These are phyloP conservation scores for Armadillidium nasatum DNA, from an alignment of 1,140 invertebrate genomes.

Conservation along the genomic window DNA sequence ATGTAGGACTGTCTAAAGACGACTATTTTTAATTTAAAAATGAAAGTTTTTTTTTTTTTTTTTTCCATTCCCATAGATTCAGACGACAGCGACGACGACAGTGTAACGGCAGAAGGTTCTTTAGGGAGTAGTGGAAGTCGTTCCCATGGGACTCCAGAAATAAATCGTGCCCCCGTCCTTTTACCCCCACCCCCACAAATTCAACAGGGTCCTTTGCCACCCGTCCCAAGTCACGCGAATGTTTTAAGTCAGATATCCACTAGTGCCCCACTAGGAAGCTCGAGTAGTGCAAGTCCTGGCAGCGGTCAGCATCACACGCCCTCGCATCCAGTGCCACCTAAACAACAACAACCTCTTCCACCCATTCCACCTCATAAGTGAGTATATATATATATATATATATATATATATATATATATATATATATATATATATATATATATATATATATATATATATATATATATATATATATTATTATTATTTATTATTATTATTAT, in stretches of 20 bases:
- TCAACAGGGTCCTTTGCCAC: constrained; percentile 39
- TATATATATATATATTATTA: too few relatives aligned
- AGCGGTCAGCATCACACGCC: constrained; percentile 34
- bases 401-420: too few relatives aligned
- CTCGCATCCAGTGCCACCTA: background rate
- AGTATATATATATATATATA: too few relatives aligned
- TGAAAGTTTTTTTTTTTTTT: constrained; percentile 1
- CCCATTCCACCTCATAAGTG: constrained; percentile 43
- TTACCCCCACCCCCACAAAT: constrained; percentile 25
- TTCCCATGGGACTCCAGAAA: constrained; percentile 41
- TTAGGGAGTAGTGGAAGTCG: constrained; percentile 41
- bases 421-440: too few relatives aligned
- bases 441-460: too few relatives aligned
- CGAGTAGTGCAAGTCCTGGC: constrained; percentile 32
- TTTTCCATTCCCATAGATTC: constrained; percentile 33
- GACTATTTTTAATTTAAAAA: background rate
- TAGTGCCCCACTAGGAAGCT: constrained; percentile 29
- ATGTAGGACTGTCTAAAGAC: too few relatives aligned
- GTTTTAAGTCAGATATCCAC: constrained; percentile 24
- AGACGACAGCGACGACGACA: constrained; percentile 44
- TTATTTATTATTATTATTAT: too few relatives aligned
- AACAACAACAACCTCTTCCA: constrained; percentile 40
- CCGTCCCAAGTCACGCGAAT: constrained; percentile 41
- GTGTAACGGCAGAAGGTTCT: constrained; percentile 42
- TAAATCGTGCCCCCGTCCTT: constrained; percentile 32